Evolutionary conservation across 1,140 invertebrate genomes (phyloP).

Genomic region (Sinonovacula constricta): DNA sequence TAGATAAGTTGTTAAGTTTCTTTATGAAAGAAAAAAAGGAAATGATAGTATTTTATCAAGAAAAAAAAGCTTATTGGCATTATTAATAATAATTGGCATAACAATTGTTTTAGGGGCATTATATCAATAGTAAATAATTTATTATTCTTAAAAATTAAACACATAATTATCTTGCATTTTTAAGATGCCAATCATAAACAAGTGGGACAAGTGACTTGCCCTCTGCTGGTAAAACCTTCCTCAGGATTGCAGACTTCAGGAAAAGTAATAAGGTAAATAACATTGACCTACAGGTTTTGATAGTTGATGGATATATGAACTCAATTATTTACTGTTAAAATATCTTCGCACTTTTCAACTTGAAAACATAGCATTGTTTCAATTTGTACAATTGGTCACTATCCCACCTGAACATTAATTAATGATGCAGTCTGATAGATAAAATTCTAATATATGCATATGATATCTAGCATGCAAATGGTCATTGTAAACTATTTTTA

Average conservation of each 20-base stretch:
- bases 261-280: constrained; percentile 33
- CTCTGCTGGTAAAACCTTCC: constrained; percentile 28
- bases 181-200: constrained; percentile 27
- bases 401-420: constrained; percentile 29
- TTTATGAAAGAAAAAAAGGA: constrained; percentile 23
- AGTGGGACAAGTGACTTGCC: constrained; percentile 32
- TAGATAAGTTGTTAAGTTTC: constrained; percentile 1
- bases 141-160: constrained; percentile 33
- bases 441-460: no score
- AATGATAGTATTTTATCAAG: background rate
- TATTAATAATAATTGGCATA: constrained; percentile 21
- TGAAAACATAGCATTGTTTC: constrained; percentile 32
- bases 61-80: constrained; percentile 4
- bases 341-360: constrained; percentile 31
- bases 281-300: constrained; percentile 31
- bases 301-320: constrained; percentile 34
- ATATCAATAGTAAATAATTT: constrained; percentile 30
- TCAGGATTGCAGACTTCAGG: constrained; percentile 32
- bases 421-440: constrained; percentile 31
- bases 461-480: constrained; percentile 31
- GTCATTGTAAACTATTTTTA: constrained; percentile 34
- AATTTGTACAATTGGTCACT: constrained; percentile 34
- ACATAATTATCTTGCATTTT: constrained; percentile 27
- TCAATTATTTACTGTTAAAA: constrained; percentile 28
- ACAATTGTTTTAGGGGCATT: constrained; percentile 21